Percentiles rank a stretch among this genome's conserved stretches.
phyloP scores from a whole-genome alignment of 2,113 vertebrate species.

The Hypanus sabinus region DNA sequence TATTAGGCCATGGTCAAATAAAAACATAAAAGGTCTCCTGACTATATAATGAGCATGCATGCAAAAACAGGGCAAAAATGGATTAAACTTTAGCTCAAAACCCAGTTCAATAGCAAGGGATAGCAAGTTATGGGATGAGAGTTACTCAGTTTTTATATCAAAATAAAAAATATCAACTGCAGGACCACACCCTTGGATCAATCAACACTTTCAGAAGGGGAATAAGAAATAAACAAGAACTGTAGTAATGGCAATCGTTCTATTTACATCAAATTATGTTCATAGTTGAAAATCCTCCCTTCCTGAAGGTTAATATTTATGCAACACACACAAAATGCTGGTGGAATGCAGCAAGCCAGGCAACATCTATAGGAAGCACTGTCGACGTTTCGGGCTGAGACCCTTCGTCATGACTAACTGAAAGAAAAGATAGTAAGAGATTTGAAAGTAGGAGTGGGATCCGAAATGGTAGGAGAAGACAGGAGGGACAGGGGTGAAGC shows the following conservation, averaged over 20 bases:
- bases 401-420: too few species aligned
- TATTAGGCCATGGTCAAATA: background rate
- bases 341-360: too few species aligned
- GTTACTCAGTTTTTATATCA: background rate
- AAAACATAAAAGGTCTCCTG: background rate
- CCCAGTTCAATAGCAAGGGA: background rate
- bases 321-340: too few species aligned
- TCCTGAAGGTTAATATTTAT: background rate
- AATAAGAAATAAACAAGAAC: background rate
- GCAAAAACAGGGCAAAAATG: background rate
- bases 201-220: background rate
- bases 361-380: too few species aligned
- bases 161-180: background rate
- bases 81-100: background rate
- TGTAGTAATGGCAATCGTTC: background rate
- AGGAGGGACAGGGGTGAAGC: too few species aligned
- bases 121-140: background rate
- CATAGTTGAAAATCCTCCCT: background rate
- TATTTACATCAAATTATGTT: background rate
- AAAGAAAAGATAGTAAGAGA: too few species aligned
- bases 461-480: too few species aligned
- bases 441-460: too few species aligned
- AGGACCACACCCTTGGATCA: background rate
- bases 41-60: background rate
- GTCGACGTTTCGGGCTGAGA: too few species aligned